These are phyloP conservation scores for Congeria kusceri DNA, from an alignment of 2,888 invertebrate genomes.

Conservation along the genomic window DNA sequence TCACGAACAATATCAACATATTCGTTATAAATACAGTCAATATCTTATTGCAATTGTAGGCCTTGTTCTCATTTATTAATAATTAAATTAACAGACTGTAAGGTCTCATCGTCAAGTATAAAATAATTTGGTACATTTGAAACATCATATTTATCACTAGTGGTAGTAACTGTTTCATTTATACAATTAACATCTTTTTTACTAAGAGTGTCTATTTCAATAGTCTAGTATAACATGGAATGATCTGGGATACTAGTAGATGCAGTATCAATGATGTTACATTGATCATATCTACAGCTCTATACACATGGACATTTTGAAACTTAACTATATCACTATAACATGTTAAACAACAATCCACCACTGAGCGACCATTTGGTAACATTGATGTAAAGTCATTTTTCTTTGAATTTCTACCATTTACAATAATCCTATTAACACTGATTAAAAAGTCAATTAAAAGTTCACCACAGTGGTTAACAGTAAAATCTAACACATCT, in stretches of 20 bases:
- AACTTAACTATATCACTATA: too few relatives aligned
- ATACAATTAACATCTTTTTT: conserved; percentile 14
- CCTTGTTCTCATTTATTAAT: conserved; percentile 21
- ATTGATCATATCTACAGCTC: conserved; percentile 4
- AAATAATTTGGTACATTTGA: conserved; percentile 3
- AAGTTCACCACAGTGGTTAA: conserved; percentile 33
- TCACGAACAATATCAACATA: conserved; percentile 1
- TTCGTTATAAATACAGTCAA: conserved; percentile 8
- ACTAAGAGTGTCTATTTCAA: background rate
- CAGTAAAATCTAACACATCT: conserved; percentile 32
- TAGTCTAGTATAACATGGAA: too few relatives aligned
- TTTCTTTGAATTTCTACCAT: conserved; percentile 25
- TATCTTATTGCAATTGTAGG: background rate
- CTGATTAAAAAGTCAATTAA: conserved; percentile 21
- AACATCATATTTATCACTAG: conserved; percentile 11
- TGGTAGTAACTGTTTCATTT: background rate
- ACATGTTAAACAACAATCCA: conserved; percentile 24
- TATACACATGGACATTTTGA: conserved; percentile 21
- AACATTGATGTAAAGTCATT: conserved; percentile 41
- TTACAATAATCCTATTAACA: conserved; percentile 32
- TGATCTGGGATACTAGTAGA: too few relatives aligned
- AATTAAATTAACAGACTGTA: conserved; percentile 5
- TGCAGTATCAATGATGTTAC: background rate
- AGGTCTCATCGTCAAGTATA: background rate
- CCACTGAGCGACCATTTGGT: conserved; percentile 24